Base-by-base conservation (phyloP, 2,888 invertebrate species). In the Teleogryllus oceanicus region DNA sequence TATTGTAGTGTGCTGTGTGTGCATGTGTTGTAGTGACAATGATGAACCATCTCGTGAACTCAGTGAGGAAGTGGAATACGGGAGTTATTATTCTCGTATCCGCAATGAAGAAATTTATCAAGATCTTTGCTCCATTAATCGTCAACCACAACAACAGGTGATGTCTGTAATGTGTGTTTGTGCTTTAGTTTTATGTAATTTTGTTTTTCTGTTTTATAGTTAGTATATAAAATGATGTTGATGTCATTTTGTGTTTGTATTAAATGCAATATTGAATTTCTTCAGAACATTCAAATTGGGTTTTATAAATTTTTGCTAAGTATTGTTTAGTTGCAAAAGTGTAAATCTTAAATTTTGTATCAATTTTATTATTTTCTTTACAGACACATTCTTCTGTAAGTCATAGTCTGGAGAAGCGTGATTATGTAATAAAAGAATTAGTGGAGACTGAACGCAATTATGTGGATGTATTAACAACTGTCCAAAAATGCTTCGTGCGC, bases 381-480 rank as follows among this genome's bases (percentile, higher is more conserved):
- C 78, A 81, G 81, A 76, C 76, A 20, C 78, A 78, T 21, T 78
- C 80, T 49, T 21, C 78, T 18, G 75, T 76, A n/a, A 80, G 77
- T 77, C 85, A 84, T 76, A 85, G 88, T 75, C 84, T 86, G 83
- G 97, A 96, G 87, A 98, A 97, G 87, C 90, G 98, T 81, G 98
- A 98, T 87, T 96, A 96, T 86, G 95, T 96, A 77, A 94, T 96
- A 85, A 92, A 94, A 83, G 99, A 99, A 87, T 89, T 99, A 80
- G 92, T 98, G 74, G 98, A 98, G 87, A 99, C 99, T 0, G 99
- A 99, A 88, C 93, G 93, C 85, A 99, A 99, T 88, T 99, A 99
- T 86, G 93, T 98, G 78, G 96, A 97, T 85, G 98, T 98, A 16
- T 89, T 99, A 79, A 92, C 92, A 85, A 97, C 96, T 88, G 90